Conservation (phyloP, 2,797 vertebrate genomes). For the Lophotriccus pileatus region DNA sequence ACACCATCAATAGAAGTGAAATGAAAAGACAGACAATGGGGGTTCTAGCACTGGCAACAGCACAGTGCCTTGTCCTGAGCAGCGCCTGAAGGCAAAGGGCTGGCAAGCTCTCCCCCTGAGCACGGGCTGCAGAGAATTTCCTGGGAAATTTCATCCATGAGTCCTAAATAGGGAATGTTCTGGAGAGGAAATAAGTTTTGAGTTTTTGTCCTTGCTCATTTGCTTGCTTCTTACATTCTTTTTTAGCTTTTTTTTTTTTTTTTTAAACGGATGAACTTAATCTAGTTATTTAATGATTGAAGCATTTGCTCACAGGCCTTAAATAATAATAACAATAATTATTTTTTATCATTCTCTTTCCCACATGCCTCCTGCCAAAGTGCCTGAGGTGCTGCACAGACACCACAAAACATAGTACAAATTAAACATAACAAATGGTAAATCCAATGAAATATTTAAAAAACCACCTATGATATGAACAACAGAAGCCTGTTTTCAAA, state of each 20-base stretch:
- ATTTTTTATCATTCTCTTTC: slow-evolving; percentile 31
- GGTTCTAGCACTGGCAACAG: background rate
- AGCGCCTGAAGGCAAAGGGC: background rate
- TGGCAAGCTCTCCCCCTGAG: background rate
- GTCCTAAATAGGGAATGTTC: background rate
- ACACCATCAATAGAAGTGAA: background rate
- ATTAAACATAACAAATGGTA: slow-evolving; percentile 19
- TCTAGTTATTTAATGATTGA: slow-evolving; percentile 41
- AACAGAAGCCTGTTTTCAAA: background rate
- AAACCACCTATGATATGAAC: background rate
- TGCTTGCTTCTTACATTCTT: background rate
- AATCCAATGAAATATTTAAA: background rate
- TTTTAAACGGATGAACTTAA: background rate
- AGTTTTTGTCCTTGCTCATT: background rate
- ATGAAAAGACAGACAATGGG: background rate
- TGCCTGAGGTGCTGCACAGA: slow-evolving; percentile 17
- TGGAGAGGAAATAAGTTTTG: background rate
- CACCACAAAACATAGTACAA: background rate
- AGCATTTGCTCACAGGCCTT: slow-evolving; percentile 40
- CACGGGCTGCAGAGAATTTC: background rate
- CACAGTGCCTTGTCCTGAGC: background rate
- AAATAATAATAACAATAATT: slow-evolving; percentile 32
- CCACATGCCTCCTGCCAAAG: background rate
- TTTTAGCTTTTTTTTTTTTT: background rate
- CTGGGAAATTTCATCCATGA: background rate